Conservation (phyloP, 2,113 vertebrate species). For the Beaufortia kweichowensis region DNA sequence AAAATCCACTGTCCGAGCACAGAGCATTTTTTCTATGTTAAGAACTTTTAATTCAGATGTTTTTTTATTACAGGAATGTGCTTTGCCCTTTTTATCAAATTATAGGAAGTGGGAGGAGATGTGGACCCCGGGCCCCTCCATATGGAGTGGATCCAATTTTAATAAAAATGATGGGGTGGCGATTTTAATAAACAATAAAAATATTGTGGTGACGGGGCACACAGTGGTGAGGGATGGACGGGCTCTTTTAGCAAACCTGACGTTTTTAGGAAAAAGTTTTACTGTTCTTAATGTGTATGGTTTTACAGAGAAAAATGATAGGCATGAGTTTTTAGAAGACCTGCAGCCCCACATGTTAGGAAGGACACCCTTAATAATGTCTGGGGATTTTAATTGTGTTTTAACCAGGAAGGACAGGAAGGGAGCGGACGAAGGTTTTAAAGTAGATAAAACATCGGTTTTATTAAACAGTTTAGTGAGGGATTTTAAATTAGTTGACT, state of each 20-base stretch:
- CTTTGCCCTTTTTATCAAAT: not conserved
- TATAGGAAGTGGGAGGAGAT: not conserved
- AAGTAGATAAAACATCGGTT: too few species aligned
- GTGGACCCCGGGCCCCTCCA: not conserved
- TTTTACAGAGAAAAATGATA: not conserved
- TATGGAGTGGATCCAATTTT: not conserved
- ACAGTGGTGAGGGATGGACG: conserved; percentile 2
- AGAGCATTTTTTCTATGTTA: conserved; percentile 29
- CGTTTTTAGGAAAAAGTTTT: conserved; percentile 11
- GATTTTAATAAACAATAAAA: conserved; percentile 18
- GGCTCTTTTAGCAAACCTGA: too few species aligned
- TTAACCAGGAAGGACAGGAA: too few species aligned
- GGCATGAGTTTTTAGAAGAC: conserved; percentile 9
- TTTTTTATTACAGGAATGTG: conserved; percentile 19
- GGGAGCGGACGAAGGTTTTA: too few species aligned
- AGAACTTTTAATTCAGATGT: not conserved
- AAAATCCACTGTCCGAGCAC: not conserved
- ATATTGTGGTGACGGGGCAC: not conserved
- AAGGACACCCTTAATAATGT: not conserved
- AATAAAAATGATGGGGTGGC: not conserved
- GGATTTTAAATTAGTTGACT: not conserved
- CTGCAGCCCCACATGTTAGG: conserved; percentile 34
- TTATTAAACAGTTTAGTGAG: not conserved
- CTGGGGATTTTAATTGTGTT: too few species aligned
- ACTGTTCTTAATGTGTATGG: conserved; percentile 40